phyloP scores from a whole-genome alignment of 30 jellyfish, hydroid and myxozoan species.

The Hydra vulgaris region DNA sequence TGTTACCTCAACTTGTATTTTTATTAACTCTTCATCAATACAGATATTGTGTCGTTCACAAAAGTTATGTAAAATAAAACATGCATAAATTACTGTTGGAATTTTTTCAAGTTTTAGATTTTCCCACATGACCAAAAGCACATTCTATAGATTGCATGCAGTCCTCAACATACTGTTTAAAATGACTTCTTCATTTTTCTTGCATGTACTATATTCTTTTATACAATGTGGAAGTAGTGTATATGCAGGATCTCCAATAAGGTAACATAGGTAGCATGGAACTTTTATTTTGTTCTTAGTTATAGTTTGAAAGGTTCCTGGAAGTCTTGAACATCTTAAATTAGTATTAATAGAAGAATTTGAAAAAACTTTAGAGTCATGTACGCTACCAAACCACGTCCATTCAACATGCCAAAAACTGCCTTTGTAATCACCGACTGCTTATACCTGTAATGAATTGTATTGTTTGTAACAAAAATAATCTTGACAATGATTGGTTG shows the following conservation, averaged over 20 bases:
- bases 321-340: too few relatives aligned
- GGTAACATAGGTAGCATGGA: not conserved
- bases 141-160: too few relatives aligned
- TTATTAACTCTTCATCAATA: too few relatives aligned
- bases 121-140: too few relatives aligned
- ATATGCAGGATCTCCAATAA: conserved; percentile 14
- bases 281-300: not conserved
- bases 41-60: too few relatives aligned
- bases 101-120: too few relatives aligned
- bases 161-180: too few relatives aligned
- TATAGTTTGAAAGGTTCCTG: conserved; percentile 5
- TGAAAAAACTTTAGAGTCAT: conserved; percentile 21
- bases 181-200: too few relatives aligned
- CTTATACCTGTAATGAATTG: conserved; percentile 2
- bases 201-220: conserved; percentile 2
- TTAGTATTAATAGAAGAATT: conserved; percentile 14
- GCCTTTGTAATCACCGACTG: conserved; percentile 3
- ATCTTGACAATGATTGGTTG: too few relatives aligned
- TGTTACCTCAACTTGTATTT: too few relatives aligned
- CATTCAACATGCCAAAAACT: conserved; percentile 10
- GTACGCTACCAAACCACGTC: conserved; percentile 29
- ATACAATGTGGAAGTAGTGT: conserved; percentile 11
- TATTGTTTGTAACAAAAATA: conserved; percentile 14
- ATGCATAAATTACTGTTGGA: too few relatives aligned
- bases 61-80: too few relatives aligned